Evolutionary conservation across 2,113 vertebrate species (phyloP).

Genomic region (Cromileptes altivelis): DNA sequence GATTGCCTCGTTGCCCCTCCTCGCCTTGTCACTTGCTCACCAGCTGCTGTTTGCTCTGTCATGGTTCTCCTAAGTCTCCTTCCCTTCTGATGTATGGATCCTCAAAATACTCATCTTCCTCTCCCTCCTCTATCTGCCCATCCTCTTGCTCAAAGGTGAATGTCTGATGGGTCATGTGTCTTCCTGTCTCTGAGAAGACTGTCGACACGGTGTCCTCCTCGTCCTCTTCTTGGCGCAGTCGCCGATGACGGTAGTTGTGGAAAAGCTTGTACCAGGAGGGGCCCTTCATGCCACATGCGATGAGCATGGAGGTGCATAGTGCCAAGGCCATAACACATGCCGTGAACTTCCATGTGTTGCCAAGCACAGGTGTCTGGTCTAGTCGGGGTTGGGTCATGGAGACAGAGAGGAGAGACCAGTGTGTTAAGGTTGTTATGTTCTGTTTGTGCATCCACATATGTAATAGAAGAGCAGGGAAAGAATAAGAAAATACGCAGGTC

Average conservation of each 20-base stretch:
- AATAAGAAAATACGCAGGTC: neutral
- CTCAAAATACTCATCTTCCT: constrained; percentile 91
- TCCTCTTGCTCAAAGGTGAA: constrained; percentile 73
- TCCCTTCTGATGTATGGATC: constrained; percentile 89
- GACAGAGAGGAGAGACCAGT: neutral
- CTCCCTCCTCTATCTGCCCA: constrained; percentile 45
- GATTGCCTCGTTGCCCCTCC: neutral
- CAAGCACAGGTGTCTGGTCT: constrained; percentile 48
- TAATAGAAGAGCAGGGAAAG: neutral
- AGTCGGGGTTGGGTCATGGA: neutral
- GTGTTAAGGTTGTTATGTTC: neutral
- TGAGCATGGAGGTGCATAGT: constrained; percentile 84
- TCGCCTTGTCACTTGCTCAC: neutral
- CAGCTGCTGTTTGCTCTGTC: neutral
- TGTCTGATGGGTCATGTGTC: constrained; percentile 55
- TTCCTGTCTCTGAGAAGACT: constrained; percentile 67
- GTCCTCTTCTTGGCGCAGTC: constrained; percentile 84
- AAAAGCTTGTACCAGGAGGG: constrained; percentile 89
- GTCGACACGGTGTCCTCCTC: constrained; percentile 41
- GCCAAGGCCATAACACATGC: constrained; percentile 83
- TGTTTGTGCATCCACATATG: neutral
- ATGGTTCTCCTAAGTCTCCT: neutral
- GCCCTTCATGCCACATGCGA: constrained; percentile 88
- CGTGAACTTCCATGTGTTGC: constrained; percentile 92
- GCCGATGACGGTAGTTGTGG: constrained; percentile 89